These are phyloP conservation scores for Eudorcas thomsonii DNA, from an alignment of 2,113 vertebrate genomes.

Conservation along the genomic window DNA sequence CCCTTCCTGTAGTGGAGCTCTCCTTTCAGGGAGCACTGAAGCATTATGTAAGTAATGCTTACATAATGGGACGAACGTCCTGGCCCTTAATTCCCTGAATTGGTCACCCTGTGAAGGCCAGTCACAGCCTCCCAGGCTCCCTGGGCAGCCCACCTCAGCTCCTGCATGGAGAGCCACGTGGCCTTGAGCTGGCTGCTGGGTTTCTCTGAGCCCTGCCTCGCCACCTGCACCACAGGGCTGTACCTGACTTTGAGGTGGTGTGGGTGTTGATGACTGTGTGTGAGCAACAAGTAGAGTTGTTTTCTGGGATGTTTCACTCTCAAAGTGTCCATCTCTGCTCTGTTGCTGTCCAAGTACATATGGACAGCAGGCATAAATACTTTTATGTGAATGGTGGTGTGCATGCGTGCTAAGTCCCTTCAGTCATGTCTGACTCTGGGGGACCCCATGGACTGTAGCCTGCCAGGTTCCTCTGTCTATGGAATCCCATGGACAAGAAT, in stretches of 20 bases:
- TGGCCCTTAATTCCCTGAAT: too few relatives aligned
- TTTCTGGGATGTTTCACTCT: not conserved
- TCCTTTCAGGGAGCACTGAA: not conserved
- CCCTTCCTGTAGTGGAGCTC: not conserved
- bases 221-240: fast-evolving
- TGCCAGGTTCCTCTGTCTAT: not conserved
- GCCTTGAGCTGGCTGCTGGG: not conserved
- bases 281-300: not conserved
- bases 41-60: not conserved
- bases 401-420: not conserved
- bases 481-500: not conserved
- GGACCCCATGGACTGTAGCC: not conserved
- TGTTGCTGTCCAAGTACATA: fast-evolving
- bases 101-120: not conserved
- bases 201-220: not conserved
- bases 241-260: not conserved
- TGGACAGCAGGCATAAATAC: not conserved
- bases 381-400: not conserved
- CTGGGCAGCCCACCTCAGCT: fast-evolving
- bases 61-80: fast-evolving
- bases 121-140: not conserved
- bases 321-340: fast-evolving
- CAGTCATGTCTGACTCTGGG: not conserved
- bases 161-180: fast-evolving
- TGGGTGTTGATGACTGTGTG: not conserved